Base-by-base conservation (phyloP, 2,888 invertebrate species). In the Periphyllus acericola region DNA sequence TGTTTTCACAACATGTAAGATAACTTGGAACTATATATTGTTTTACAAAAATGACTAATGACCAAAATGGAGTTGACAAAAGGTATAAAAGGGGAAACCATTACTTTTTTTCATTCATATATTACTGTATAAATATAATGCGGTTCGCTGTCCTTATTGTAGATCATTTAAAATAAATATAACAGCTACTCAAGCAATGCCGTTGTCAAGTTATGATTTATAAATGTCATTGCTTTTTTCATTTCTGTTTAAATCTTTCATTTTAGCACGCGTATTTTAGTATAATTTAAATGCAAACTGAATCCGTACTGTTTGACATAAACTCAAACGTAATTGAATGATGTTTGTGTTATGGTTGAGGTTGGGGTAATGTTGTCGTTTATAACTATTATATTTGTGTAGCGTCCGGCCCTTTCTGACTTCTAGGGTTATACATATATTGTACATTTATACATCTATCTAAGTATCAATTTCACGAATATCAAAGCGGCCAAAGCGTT, bases 31-130 rank as follows among this genome's bases (percentile, higher is more conserved):
- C 52, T 52, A 60, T 25, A 32, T 19, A 78, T 78, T 78, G 52
- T 78, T 52, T 78, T 78, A 78, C 29, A 78, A 76, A n/a, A 76
- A 76, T 8, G 19, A 29, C 19, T 17, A 76, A 76, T 3, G 29
- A 29, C 5, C 19, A n/a, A 76, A 76, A 76, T 52, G 19, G 19
- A 52, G 52, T 52, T 32, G n/a, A 8, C 0, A 17, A 76, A 76
- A 46, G n/a, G 46, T 40, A 55, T 4, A 17, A 17, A 60, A 60
- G 25, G 5, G 5, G 25, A 60, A 60, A 21, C 60, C 21, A 60
- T 60, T 60, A 6, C 25, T 25, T 60, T 68, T 68, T 68, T n/a
- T 17, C 29, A 25, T 68, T 60, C 60, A 68, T n/a, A 29, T 68
- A 68, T 68, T 1, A n/a, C 29, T n/a, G 11, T 29, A 68, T 14